Base-by-base conservation (phyloP, 2,113 vertebrate species). In the Ictalurus punctatus region DNA sequence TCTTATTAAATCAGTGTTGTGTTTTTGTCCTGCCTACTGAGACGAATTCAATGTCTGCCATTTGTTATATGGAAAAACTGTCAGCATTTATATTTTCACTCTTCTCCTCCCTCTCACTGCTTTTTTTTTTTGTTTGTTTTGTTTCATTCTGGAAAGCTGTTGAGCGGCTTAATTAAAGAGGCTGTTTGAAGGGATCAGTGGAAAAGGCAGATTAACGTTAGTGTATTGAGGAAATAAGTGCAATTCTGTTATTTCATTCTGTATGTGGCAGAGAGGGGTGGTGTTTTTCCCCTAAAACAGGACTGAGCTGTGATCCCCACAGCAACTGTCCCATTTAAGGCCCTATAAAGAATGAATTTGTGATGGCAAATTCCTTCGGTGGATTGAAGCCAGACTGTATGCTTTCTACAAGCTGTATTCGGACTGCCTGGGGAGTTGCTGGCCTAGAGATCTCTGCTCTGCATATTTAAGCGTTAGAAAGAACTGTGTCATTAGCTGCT, bases 141-240 rank as follows among this genome's bases (percentile, higher is more conserved):
- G 69, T 86, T 89, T 79, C 17, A n/a, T 44, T 82, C 2, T 74
- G 44, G 44, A 48, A 84, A 25, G 12, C 67, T 89, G 61, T n/a
- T 37, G 34, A 30, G 67, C 27, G 58, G 30, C 63, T 83, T 58
- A 78, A 74, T 89, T 71, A 71, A 82, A 89, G 52, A 88, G 23
- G 40, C 56, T 56, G 27, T 88, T 67, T 69, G 54, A n/a, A 86
- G 86, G 80, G 80, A 86, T n/a, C 9, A 84, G 56, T 73, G 27
- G 58, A 40, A 88, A 82, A 69, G 79, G 84, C 56, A 59, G 59
- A 78, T 10, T 63, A 88, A 88, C 27, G 52, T 87, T 81, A 81
- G 23, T 84, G 86, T 90, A 34, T 87, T 89, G 21, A 40, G 89
- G 90, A 83, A 86, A 90, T 69, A 85, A 89, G 89, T 91, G 86